These are phyloP conservation scores for Actenoides lindsayi DNA, from an alignment of 2,113 vertebrate genomes.

Conservation along the genomic window DNA sequence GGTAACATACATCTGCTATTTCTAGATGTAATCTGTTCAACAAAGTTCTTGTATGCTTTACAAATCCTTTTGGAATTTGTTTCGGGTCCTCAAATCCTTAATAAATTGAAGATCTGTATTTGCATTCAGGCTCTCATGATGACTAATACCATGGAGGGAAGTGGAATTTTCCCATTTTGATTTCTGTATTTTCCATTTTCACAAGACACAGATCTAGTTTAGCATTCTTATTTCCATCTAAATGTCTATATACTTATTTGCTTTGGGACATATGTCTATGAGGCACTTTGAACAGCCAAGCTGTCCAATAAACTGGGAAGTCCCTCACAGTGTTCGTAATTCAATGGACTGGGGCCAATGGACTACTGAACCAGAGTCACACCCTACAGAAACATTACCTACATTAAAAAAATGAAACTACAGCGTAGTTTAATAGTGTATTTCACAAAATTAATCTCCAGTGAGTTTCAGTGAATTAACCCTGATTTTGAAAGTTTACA, in stretches of 20 bases:
- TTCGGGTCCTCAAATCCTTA: slow-evolving; percentile 53
- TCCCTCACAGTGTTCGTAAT: not conserved
- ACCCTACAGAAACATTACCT: not conserved
- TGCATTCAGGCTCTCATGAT: slow-evolving; percentile 37
- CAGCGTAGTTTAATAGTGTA: not conserved
- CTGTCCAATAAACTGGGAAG: not conserved
- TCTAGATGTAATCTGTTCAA: slow-evolving; percentile 3
- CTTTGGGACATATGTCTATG: not conserved
- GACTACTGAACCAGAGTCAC: not conserved
- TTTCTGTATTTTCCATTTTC: slow-evolving; percentile 38
- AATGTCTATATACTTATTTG: not conserved
- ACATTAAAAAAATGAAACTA: not conserved
- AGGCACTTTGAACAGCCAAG: not conserved
- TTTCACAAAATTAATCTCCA: not conserved
- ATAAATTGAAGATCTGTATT: slow-evolving; percentile 63
- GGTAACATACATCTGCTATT: not conserved
- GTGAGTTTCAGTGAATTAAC: not conserved
- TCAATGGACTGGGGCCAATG: not conserved
- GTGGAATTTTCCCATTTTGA: slow-evolving; percentile 55
- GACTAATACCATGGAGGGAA: slow-evolving; percentile 37
- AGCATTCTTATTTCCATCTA: not conserved
- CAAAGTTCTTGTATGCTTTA: slow-evolving; percentile 32
- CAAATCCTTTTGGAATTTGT: slow-evolving; percentile 56
- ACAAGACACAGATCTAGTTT: not conserved
- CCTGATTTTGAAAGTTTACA: not conserved